phyloP scores from a whole-genome alignment of 2,113 vertebrate species.

The Nothocercus julius region DNA sequence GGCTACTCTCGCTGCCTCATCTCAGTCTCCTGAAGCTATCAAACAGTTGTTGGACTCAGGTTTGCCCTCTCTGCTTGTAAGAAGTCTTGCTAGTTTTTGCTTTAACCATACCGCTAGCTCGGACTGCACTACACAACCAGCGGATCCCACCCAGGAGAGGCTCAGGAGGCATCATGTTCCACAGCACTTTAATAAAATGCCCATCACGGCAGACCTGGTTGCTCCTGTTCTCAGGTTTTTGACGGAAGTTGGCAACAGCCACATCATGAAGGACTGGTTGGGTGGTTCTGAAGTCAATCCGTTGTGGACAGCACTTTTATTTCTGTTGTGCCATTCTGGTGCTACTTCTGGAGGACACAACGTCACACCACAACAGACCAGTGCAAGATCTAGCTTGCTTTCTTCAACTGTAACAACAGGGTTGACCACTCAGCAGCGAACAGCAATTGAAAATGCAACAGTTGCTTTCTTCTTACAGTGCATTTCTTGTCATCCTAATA shows the following conservation, averaged over 20 bases:
- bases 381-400: constrained; percentile 80
- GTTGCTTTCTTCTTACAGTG: constrained; percentile 98
- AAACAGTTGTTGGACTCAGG: constrained; percentile 96
- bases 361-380: constrained; percentile 68
- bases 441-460: constrained; percentile 94
- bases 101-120: constrained; percentile 87
- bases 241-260: constrained; percentile 96
- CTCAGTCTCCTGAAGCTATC: constrained; percentile 95
- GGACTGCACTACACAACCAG: constrained; percentile 83
- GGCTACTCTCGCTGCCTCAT: constrained; percentile 92
- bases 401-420: constrained; percentile 81
- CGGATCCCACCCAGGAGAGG: constrained; percentile 78
- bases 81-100: constrained; percentile 92
- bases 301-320: constrained; percentile 95
- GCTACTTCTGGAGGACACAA: constrained; percentile 82
- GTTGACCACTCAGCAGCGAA: constrained; percentile 94
- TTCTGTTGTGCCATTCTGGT: constrained; percentile 95
- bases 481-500: constrained; percentile 97
- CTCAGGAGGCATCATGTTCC: constrained; percentile 80
- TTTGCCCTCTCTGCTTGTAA: constrained; percentile 92
- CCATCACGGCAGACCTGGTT: constrained; percentile 90
- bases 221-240: constrained; percentile 95
- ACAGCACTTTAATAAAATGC: constrained; percentile 83
- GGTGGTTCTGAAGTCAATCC: constrained; percentile 97
- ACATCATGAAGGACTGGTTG: constrained; percentile 98